These are phyloP conservation scores for Samia ricini DNA, from an alignment of 1,140 invertebrate genomes.

Conservation along the genomic window DNA sequence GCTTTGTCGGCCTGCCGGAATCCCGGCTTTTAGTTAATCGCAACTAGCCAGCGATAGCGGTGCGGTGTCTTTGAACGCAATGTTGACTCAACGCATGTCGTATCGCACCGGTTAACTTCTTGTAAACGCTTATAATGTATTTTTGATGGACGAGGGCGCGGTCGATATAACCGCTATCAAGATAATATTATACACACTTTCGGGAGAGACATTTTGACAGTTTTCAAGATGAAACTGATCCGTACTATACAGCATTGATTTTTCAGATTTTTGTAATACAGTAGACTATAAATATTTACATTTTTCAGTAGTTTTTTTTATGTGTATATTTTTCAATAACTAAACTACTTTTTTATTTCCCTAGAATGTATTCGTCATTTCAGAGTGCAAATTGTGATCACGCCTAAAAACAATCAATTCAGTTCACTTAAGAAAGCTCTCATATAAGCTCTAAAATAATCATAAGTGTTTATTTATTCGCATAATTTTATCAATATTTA, in stretches of 20 bases:
- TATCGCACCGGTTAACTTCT: slow-evolving; percentile 64
- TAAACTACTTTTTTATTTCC: no score
- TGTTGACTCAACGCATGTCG: slow-evolving; percentile 57
- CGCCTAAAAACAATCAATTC: no score
- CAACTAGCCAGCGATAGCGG: slow-evolving; percentile 58
- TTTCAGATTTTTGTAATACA: background rate
- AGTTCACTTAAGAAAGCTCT: no score
- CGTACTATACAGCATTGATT: slow-evolving; percentile 13
- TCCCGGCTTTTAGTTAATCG: slow-evolving; percentile 91
- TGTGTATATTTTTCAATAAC: no score
- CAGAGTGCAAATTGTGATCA: no score
- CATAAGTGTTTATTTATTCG: no score
- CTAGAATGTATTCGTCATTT: no score
- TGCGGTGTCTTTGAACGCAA: slow-evolving; percentile 63
- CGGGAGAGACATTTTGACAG: slow-evolving; percentile 31
- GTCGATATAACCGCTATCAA: slow-evolving; percentile 43
- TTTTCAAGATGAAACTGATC: slow-evolving; percentile 33
- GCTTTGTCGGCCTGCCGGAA: slow-evolving; percentile 80
- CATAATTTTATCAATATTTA: no score
- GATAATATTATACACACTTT: slow-evolving; percentile 36
- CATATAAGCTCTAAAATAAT: no score
- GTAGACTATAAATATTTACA: background rate
- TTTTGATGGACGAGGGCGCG: slow-evolving; percentile 71
- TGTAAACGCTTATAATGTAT: slow-evolving; percentile 65
- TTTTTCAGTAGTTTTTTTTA: no score